These are phyloP conservation scores for Clinocottus analis DNA, from an alignment of 2,113 vertebrate genomes.

Conservation along the genomic window DNA sequence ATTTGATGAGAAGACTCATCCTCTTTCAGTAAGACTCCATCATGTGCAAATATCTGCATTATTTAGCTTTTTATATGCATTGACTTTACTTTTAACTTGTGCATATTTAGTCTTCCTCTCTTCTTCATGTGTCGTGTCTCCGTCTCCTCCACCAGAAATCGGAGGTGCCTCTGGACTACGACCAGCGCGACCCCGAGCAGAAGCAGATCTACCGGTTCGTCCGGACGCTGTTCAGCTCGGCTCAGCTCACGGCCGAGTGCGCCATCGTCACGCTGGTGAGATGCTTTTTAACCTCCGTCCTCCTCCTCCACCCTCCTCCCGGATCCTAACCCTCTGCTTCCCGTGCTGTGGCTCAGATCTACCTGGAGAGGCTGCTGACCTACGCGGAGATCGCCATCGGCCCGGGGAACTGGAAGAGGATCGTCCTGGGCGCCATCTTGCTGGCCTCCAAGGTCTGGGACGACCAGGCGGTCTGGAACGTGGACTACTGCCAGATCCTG, in stretches of 20 bases:
- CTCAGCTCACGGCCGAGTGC: conserved; percentile 97
- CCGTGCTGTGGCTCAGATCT: conserved; percentile 82
- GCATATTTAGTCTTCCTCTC: background rate
- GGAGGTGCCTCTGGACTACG: conserved; percentile 92
- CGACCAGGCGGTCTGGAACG: conserved; percentile 98
- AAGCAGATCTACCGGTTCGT: conserved; percentile 98
- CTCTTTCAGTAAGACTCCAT: conserved; percentile 93
- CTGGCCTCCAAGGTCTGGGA: conserved; percentile 99
- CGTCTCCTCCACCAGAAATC: conserved; percentile 64
- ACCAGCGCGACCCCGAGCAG: conserved; percentile 94
- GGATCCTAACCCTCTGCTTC: too few species aligned
- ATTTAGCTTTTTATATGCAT: too few species aligned
- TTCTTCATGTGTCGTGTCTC: too few species aligned
- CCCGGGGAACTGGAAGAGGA: conserved; percentile 97
- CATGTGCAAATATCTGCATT: too few species aligned
- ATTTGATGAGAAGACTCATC: conserved; percentile 98
- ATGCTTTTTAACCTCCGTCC: background rate
- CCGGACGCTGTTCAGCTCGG: conserved; percentile 94
- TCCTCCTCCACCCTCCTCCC: background rate
- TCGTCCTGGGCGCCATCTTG: conserved; percentile 93
- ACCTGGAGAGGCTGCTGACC: conserved; percentile 95
- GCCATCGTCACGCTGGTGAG: conserved; percentile 98
- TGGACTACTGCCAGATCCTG: conserved; percentile 99
- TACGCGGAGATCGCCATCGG: conserved; percentile 97
- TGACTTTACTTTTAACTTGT: too few species aligned